A percentile compares a stretch with the other conserved stretches of the same genome.
These are phyloP conservation scores for Philopotamus ludificatus DNA, from an alignment of 1,140 invertebrate species.

Conservation along the genomic window DNA sequence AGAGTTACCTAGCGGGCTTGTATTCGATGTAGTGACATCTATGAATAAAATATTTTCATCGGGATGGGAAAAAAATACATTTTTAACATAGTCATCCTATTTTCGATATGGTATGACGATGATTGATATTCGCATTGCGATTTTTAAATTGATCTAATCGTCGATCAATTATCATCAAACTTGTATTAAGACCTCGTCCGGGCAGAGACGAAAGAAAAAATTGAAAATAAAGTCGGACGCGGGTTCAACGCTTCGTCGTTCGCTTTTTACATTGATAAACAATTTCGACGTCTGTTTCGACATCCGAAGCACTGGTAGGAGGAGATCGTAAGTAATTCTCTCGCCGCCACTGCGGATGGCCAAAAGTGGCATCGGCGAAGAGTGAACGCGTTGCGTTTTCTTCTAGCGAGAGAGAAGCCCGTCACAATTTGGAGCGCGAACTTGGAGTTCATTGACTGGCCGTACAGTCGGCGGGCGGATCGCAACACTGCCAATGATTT, in stretches of 20 bases:
- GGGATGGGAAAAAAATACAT: too few species aligned
- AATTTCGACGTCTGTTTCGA: background rate
- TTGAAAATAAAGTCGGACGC: too few species aligned
- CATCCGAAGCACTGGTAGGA: too few species aligned
- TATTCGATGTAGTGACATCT: constrained; percentile 12
- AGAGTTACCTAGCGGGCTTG: constrained; percentile 23
- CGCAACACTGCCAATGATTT: background rate
- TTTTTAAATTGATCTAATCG: background rate
- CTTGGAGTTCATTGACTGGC: constrained; percentile 19
- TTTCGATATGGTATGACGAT: too few species aligned
- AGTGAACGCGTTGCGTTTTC: constrained; percentile 5
- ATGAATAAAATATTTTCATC: too few species aligned
- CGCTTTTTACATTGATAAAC: background rate
- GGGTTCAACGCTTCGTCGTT: background rate
- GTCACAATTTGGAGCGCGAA: constrained; percentile 24
- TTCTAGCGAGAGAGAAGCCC: constrained; percentile 27
- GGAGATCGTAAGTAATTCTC: too few species aligned
- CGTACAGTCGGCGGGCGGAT: background rate
- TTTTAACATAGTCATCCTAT: too few species aligned
- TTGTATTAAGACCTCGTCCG: too few species aligned
- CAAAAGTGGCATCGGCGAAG: background rate
- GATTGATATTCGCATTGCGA: background rate
- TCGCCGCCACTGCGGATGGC: too few species aligned
- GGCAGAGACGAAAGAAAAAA: too few species aligned
- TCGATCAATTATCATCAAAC: too few species aligned